Conservation (phyloP, 2,113 vertebrate genomes). For the Oreocharis arfaki region DNA sequence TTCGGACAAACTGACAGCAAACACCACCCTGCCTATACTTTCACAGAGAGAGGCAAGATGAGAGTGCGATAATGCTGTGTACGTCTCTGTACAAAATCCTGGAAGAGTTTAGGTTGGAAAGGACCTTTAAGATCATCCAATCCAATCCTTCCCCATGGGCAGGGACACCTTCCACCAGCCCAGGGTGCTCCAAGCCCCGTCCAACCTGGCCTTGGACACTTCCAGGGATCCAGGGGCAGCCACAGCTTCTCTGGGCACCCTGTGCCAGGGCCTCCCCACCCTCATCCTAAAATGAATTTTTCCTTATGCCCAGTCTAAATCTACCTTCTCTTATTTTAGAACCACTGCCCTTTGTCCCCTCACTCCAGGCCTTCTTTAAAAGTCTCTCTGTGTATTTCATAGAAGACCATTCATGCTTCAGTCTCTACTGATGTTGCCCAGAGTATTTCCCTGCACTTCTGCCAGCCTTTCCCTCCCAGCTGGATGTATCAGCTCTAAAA, state of each 20-base stretch:
- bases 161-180: rapidly evolving
- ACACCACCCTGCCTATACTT: neutral
- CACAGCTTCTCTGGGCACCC: neutral
- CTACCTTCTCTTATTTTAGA: neutral
- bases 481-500: neutral
- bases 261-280: neutral
- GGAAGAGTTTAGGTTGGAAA: neutral
- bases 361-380: neutral
- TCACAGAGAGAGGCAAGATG: neutral
- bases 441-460: neutral
- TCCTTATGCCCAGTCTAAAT: neutral
- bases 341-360: neutral
- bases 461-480: neutral
- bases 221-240: neutral
- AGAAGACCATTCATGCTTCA: neutral
- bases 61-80: neutral
- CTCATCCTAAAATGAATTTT: neutral
- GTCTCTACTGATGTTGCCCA: neutral
- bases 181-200: rapidly evolving
- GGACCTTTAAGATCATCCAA: neutral
- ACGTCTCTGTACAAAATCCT: neutral
- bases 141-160: rapidly evolving
- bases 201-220: neutral
- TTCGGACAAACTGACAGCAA: neutral
- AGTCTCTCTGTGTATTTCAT: neutral